phyloP scores from a whole-genome alignment of 2,797 vertebrate genomes.

The Tachyglossus aculeatus region DNA sequence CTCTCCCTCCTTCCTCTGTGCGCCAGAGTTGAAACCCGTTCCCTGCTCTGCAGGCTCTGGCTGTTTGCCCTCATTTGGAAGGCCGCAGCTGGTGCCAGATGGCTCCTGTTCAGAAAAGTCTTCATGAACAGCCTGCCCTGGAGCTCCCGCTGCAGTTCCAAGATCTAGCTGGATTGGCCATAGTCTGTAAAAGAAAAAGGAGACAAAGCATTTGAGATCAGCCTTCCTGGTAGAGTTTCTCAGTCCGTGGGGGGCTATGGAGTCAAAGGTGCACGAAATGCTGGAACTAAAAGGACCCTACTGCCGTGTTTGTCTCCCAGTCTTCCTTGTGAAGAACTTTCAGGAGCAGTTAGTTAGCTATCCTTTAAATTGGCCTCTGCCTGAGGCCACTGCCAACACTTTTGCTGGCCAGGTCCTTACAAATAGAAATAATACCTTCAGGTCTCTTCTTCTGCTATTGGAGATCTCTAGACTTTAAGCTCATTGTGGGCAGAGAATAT shows the following conservation, averaged over 20 bases:
- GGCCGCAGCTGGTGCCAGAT: not conserved
- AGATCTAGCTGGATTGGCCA: constrained; percentile 56
- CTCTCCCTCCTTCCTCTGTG: constrained; percentile 8
- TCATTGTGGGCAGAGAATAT: too few relatives aligned
- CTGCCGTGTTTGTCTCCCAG: constrained; percentile 17
- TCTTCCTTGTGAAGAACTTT: too few relatives aligned
- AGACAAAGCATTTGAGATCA: constrained; percentile 68
- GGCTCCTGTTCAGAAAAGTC: not conserved
- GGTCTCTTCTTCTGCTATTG: not conserved
- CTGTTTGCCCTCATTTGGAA: constrained; percentile 6
- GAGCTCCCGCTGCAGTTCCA: constrained; percentile 21
- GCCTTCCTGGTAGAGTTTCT: constrained; percentile 45
- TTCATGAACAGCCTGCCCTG: constrained; percentile 22
- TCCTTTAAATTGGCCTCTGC: not conserved
- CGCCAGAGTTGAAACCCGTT: not conserved
- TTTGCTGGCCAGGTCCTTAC: not conserved
- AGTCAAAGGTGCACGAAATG: constrained; percentile 25
- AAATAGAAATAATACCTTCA: too few relatives aligned
- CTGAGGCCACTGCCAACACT: not conserved
- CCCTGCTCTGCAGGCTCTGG: not conserved
- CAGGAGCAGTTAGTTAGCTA: too few relatives aligned
- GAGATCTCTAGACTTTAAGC: not conserved
- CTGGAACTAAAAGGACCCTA: constrained; percentile 35
- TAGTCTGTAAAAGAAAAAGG: constrained; percentile 38
- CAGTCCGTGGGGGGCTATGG: not conserved